Conservation (phyloP, 2,888 invertebrate species). For the Prenolepis imparis region DNA sequence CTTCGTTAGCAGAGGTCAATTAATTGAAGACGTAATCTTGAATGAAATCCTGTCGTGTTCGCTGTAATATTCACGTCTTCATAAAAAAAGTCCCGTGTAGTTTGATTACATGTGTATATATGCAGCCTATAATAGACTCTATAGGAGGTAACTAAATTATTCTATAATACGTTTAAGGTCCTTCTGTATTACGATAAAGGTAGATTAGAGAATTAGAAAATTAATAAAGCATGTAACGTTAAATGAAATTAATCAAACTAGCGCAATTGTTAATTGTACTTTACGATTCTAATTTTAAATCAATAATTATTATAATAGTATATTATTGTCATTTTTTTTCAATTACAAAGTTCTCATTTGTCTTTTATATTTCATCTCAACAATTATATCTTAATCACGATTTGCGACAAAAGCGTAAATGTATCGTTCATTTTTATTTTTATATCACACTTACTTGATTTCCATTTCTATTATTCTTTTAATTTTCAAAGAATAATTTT, state of each 20-base stretch:
- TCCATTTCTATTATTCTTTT: background rate
- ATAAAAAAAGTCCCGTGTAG: conserved; percentile 55
- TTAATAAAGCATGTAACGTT: conserved; percentile 29
- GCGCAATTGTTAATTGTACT: conserved; percentile 12
- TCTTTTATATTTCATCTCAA: background rate
- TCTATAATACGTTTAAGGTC: conserved; percentile 80
- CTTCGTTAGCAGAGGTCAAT: conserved; percentile 67
- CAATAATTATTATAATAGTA: background rate
- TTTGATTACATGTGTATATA: conserved; percentile 38
- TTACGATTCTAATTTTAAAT: background rate
- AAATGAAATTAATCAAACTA: conserved; percentile 8
- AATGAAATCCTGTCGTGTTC: conserved; percentile 43
- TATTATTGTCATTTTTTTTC: background rate
- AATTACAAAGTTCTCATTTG: background rate
- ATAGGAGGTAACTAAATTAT: conserved; percentile 79
- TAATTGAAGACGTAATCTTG: conserved; percentile 54
- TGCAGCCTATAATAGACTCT: conserved; percentile 68
- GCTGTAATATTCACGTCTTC: conserved; percentile 25
- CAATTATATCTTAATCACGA: background rate
- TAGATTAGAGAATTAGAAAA: conserved; percentile 46
- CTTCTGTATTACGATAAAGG: conserved; percentile 68
- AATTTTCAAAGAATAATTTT: background rate
- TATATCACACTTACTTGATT: background rate
- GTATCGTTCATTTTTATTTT: background rate
- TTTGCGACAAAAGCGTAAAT: background rate